phyloP scores from a whole-genome alignment of 2,888 invertebrate genomes.

The Acronicta psi region DNA sequence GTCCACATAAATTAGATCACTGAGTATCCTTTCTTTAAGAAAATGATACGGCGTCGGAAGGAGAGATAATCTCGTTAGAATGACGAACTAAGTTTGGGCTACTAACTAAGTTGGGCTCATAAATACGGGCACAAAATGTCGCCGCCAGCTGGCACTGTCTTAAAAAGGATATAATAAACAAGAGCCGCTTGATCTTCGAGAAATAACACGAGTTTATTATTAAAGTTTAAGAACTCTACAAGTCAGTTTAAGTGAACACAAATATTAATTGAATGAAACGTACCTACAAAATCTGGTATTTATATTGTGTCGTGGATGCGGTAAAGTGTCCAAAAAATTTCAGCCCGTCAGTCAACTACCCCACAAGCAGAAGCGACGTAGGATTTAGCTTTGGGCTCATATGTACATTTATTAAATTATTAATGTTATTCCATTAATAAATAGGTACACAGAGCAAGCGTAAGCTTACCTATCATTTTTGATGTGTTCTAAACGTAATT shows the following conservation, averaged over 20 bases:
- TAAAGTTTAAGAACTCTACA: conserved; percentile 46
- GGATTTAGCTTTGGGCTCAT: conserved; percentile 19
- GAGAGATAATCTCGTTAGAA: conserved; percentile 61
- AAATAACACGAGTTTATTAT: conserved; percentile 57
- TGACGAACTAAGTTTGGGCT: conserved; percentile 62
- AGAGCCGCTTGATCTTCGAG: conserved; percentile 53
- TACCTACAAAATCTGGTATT: conserved; percentile 55
- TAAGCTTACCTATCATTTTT: no score
- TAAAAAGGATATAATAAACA: conserved; percentile 62
- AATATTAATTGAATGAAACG: conserved; percentile 37
- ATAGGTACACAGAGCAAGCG: background rate
- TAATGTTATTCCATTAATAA: background rate
- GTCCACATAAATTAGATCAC: conserved; percentile 56
- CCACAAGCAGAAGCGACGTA: conserved; percentile 57
- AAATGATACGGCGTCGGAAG: conserved; percentile 53
- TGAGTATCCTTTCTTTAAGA: conserved; percentile 57
- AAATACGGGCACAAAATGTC: conserved; percentile 62
- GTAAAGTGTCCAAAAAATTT: conserved; percentile 62
- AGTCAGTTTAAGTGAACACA: conserved; percentile 21
- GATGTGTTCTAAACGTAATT: no score
- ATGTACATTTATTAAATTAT: conserved; percentile 9
- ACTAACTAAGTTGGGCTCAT: conserved; percentile 62
- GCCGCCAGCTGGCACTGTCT: conserved; percentile 59
- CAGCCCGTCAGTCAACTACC: conserved; percentile 70
- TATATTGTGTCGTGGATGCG: conserved; percentile 5